phyloP scores from a whole-genome alignment of 2,888 invertebrate genomes.

The Antitype chi region DNA sequence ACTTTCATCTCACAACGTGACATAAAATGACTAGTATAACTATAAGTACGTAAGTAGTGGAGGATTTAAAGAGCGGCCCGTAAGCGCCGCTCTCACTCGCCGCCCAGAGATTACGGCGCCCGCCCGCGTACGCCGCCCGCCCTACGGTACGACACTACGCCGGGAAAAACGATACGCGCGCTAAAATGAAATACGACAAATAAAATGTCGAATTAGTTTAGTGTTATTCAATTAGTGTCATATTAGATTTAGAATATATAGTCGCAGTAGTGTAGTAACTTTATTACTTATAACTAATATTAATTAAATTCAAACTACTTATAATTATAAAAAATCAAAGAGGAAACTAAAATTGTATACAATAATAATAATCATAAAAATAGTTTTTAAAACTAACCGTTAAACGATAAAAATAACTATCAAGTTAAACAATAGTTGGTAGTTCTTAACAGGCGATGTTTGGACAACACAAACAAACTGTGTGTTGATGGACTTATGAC shows the following conservation, averaged over 20 bases:
- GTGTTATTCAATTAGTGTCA: constrained; percentile 42
- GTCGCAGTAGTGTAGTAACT: constrained; percentile 25
- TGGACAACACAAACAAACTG: constrained; percentile 69
- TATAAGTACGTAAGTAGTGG: constrained; percentile 58
- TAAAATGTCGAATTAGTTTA: constrained; percentile 33
- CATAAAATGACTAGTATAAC: constrained; percentile 27
- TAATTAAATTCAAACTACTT: constrained; percentile 6
- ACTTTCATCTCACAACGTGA: constrained; percentile 22
- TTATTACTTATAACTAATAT: neutral
- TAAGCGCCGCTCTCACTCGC: constrained; percentile 75
- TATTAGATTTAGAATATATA: constrained; percentile 29
- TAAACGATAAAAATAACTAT: constrained; percentile 79
- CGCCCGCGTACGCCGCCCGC: constrained; percentile 76
- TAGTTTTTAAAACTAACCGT: constrained; percentile 60
- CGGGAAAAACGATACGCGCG: constrained; percentile 51
- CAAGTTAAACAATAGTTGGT: constrained; percentile 78
- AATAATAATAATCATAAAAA: constrained; percentile 75
- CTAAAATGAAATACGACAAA: constrained; percentile 52
- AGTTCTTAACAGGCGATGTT: constrained; percentile 72
- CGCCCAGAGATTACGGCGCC: constrained; percentile 79
- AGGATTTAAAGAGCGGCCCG: constrained; percentile 70
- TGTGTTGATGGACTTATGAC: constrained; percentile 73
- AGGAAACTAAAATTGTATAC: constrained; percentile 53
- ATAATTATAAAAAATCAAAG: constrained; percentile 28
- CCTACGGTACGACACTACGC: constrained; percentile 57